Evolutionary conservation across 1,140 invertebrate species (phyloP).

Genomic region (Episyrphus balteatus): DNA sequence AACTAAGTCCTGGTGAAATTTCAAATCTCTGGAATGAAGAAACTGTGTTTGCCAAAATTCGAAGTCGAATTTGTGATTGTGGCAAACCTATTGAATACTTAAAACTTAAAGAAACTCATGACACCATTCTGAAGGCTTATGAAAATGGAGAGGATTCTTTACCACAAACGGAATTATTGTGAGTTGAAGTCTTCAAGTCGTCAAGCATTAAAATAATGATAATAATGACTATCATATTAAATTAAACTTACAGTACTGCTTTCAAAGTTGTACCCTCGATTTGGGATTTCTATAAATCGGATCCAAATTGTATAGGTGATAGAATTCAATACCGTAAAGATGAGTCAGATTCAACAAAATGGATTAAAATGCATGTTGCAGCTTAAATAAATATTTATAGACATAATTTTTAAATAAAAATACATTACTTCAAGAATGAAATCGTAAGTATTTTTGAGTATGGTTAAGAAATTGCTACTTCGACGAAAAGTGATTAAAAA

Average conservation of each 20-base stretch:
- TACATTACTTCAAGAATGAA: no score
- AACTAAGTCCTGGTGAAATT: conserved; percentile 14
- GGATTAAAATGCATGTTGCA: conserved; percentile 18
- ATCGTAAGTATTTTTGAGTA: no score
- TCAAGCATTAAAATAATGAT: no score
- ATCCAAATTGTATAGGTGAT: conserved; percentile 20
- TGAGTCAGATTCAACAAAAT: conserved; percentile 5
- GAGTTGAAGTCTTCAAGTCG: conserved; percentile 6
- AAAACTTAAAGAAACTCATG: conserved; percentile 16
- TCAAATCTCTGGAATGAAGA: conserved; percentile 21
- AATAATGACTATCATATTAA: no score
- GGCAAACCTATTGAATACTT: conserved; percentile 20
- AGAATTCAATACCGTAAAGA: conserved; percentile 23
- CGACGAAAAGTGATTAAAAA: no score
- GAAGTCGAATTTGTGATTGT: conserved; percentile 20
- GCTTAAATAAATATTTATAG: conserved; percentile 6
- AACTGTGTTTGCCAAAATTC: conserved; percentile 16
- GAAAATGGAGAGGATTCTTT: conserved; percentile 8
- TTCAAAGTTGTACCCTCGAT: conserved; percentile 19
- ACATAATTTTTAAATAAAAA: no score
- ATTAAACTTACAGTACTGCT: conserved; percentile 22
- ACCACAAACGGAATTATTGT: conserved; percentile 19
- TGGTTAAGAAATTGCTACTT: no score
- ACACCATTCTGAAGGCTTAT: conserved; percentile 12
- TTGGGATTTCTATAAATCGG: conserved; percentile 27